Evolutionary conservation across 2,888 invertebrate genomes (phyloP), one percentile per base, ranked within the genome.

Genomic region (Drosophila kokeensis): DNA sequence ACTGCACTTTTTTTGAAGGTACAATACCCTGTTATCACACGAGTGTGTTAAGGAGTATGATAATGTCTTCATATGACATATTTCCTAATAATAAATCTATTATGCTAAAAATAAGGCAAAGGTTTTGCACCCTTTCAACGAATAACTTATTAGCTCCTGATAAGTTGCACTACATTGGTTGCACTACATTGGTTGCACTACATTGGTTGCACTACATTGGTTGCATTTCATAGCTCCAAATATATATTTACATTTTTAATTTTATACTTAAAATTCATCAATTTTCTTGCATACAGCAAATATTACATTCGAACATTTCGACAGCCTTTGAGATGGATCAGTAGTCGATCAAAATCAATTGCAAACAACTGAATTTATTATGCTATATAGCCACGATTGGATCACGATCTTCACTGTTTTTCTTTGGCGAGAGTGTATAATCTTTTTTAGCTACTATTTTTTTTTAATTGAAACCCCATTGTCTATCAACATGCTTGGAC

Each of bases 401-500:
- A 36, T 54, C 36, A 38, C 38, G 54, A 55, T 54, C 18, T 34
- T 34, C 1, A 15, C 15, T 34, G 53, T 32, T 13, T 32, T n/a
- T 18, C 10, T 6, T 30, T 10, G 3, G 21, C 11, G 32, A 53
- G 65, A 40, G 62, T 30, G 4, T 24, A 29, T 62, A 1, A 21
- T 13, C 13, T n/a, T 27, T 29, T 11, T n/a, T 32, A 34, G 27
- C 38, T 27, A 21, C n/a, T 18, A 29, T 6, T n/a, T 24, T 21
- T 34, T 29, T 18, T 8, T 10, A 11, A 6, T 48, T 61, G 42
- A 27, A 42, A 55, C 27, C 18, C 18, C 4, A 57, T 45, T 57
- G 34, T 24, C 45, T 36, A 6, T 29, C 32, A 24, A 7, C 15
- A 21, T 48, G 34, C 54, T 73, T 34, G 49, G 34, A 49, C 78